These are phyloP conservation scores for Litocranius walleri DNA, from an alignment of 2,113 vertebrate genomes.

Conservation along the genomic window DNA sequence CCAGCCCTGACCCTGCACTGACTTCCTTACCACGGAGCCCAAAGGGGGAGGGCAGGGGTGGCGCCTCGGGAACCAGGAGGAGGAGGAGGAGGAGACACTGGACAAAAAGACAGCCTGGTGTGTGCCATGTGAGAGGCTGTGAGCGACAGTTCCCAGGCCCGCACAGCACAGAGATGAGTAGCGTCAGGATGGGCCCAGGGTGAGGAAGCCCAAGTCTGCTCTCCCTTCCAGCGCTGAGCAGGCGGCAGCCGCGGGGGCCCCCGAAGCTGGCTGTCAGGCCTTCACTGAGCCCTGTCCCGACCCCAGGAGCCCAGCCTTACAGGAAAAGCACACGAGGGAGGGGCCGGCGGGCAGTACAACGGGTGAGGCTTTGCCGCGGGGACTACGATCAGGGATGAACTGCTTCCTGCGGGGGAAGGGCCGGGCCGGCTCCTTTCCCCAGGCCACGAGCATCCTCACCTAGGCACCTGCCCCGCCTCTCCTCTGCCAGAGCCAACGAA, in stretches of 20 bases:
- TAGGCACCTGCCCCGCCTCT: accelerated
- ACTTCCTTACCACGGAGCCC: background rate
- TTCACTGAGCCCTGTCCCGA: accelerated
- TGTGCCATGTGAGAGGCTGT: accelerated
- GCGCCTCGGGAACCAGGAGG: accelerated
- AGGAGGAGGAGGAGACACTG: too few relatives aligned
- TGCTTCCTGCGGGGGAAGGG: accelerated
- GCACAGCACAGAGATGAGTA: background rate
- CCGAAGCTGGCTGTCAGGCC: accelerated
- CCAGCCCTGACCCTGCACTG: background rate
- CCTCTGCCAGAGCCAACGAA: background rate
- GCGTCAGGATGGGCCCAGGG: accelerated
- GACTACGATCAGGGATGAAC: accelerated
- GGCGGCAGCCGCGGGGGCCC: accelerated
- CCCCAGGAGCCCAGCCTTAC: background rate
- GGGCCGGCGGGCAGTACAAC: accelerated
- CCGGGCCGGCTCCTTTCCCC: accelerated
- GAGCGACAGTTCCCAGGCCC: accelerated
- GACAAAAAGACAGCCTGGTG: accelerated
- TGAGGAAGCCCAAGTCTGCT: accelerated
- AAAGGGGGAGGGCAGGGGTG: accelerated
- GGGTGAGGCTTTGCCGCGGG: accelerated
- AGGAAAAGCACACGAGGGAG: accelerated
- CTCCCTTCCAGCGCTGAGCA: accelerated
- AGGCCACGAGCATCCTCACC: accelerated